A percentile compares a stretch with the other conserved stretches of the same genome.
Evolutionary conservation across 2,113 vertebrate genomes (phyloP).

Genomic region (Cryptomyrus ogoouensis): DNA sequence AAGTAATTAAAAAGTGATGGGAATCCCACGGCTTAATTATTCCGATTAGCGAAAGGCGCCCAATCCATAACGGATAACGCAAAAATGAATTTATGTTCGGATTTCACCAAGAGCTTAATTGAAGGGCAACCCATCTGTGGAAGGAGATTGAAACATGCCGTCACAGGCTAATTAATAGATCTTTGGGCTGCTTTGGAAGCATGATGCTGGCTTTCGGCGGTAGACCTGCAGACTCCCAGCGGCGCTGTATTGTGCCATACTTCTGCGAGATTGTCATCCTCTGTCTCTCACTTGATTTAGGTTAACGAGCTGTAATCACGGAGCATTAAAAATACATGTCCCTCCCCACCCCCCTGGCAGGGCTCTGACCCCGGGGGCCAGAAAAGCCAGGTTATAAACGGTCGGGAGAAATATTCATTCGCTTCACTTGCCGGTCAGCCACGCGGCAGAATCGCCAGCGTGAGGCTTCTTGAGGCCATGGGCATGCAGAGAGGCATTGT

Average conservation of each 20-base stretch:
- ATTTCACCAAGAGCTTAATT: slow-evolving; percentile 7
- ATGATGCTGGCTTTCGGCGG: not conserved
- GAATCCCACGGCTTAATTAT: not conserved
- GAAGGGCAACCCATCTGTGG: slow-evolving; percentile 2
- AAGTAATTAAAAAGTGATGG: not conserved
- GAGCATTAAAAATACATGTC: slow-evolving; percentile 6
- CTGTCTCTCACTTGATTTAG: not conserved
- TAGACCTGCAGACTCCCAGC: not conserved
- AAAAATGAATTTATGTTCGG: slow-evolving; percentile 7
- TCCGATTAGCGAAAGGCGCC: not conserved
- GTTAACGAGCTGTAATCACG: not conserved
- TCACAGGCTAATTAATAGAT: slow-evolving; percentile 21
- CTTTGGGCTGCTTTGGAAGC: not conserved
- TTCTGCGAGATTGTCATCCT: not conserved
- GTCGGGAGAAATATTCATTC: not conserved
- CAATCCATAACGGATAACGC: not conserved
- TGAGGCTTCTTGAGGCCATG: not conserved
- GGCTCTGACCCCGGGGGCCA: not conserved
- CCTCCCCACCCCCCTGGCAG: not conserved
- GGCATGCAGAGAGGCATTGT: not conserved
- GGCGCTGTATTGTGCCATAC: too few species aligned
- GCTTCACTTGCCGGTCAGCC: not conserved
- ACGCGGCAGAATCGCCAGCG: not conserved
- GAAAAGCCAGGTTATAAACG: not conserved
- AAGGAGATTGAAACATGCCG: slow-evolving; percentile 12